These are phyloP conservation scores for Synanthedon formicaeformis DNA, from an alignment of 2,888 invertebrate genomes.

Conservation along the genomic window DNA sequence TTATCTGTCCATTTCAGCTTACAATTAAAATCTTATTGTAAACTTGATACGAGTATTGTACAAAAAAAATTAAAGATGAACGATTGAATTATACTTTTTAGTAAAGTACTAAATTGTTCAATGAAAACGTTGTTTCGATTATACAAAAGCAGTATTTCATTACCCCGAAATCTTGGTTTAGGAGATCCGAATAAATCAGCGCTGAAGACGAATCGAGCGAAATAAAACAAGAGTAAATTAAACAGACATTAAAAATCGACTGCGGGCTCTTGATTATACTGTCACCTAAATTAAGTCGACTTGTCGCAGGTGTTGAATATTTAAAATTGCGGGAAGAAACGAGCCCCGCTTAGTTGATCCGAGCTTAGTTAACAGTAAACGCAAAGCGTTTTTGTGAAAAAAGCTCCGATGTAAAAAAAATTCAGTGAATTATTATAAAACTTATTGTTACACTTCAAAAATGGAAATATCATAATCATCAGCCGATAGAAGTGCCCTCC, in stretches of 20 bases:
- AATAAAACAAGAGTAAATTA: conserved; percentile 23
- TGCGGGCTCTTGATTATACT: conserved; percentile 33
- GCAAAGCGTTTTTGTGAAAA: neutral
- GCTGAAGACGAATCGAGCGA: conserved; percentile 11
- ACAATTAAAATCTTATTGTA: no score
- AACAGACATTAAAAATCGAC: conserved; percentile 38
- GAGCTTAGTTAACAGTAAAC: neutral
- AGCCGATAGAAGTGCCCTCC: no score
- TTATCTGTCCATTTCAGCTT: no score
- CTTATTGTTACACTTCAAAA: no score
- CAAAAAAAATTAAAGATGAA: no score
- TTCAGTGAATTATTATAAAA: no score
- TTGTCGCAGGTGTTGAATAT: conserved; percentile 40
- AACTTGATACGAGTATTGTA: no score
- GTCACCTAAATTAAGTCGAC: conserved; percentile 36
- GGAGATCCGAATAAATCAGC: neutral
- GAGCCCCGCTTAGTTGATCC: conserved; percentile 4
- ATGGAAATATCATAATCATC: no score
- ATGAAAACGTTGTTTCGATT: neutral
- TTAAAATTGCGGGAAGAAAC: conserved; percentile 23
- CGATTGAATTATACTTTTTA: neutral
- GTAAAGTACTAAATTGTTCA: neutral
- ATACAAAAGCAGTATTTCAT: neutral
- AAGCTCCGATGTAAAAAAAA: no score
- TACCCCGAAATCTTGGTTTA: neutral